Base-by-base conservation (phyloP, 2,113 vertebrate genomes). In the Dryoscopus gambensis region DNA sequence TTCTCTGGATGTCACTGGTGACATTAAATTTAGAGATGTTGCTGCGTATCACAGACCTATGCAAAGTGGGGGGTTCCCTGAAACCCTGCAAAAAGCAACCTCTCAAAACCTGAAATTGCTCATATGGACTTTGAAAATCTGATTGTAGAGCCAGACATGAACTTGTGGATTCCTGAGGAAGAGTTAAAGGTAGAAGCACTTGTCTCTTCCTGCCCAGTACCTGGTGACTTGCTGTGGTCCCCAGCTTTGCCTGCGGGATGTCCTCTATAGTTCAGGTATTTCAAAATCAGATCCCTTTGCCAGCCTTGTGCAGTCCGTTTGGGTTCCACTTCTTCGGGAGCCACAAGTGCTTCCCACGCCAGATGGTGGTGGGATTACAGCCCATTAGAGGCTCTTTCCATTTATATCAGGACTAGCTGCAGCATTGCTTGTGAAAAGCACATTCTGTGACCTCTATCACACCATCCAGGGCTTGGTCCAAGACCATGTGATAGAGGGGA, bases 211-310 rank as follows among this genome's bases (percentile, higher is more conserved):
- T 52, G 2, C 1, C 9, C 5, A 8, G 4, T 35, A 39, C 13
- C 12, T 70, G 28, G 20, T 42, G 39, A 30, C 37, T 63, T 90
- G 24, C 24, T 37, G 17, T 28, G 40, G 46, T 80, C 30, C 16
- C 23, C 46, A 60, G 18, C 57, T 73, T 76, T 69, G 44, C 46
- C 19, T 74, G 12, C 1, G 2, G 50, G 30, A 40, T 33, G 23
- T 39, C 10, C 13, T 14, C 33, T 76, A 1, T 44, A 35, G 49
- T 60, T 64, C 52, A 53, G 49, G 77, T 18, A 35, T 21, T 40
- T 76, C 8, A 9, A 64, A 76, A 60, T 20, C 0, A 0, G 18
- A 52, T 55, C 3, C 12, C 10, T 74, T 21, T 35, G 46, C 10
- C 18, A 59, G 25, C 11, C 68, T 71, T 46, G 6, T 84, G 63